Conservation (phyloP, 2,888 invertebrate species). For the Emmelina monodactyla region DNA sequence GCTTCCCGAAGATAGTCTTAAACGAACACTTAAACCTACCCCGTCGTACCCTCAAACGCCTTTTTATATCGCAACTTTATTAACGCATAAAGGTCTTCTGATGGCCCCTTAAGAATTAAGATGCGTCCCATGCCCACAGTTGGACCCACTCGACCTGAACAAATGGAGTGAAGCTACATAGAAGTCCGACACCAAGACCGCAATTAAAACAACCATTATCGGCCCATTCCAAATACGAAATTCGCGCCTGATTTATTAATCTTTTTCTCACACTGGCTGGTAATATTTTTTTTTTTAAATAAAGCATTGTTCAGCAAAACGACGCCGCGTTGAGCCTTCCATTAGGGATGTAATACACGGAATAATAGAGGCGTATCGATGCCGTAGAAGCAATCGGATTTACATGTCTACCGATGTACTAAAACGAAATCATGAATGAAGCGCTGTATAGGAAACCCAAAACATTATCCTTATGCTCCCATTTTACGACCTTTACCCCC, state of each 20-base stretch:
- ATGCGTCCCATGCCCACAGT: constrained; percentile 51
- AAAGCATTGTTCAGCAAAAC: too few species aligned
- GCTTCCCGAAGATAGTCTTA: constrained; percentile 59
- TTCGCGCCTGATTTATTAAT: background rate
- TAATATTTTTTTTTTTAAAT: too few species aligned
- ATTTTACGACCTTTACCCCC: constrained; percentile 67
- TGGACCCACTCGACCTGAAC: constrained; percentile 49
- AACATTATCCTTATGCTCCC: constrained; percentile 67
- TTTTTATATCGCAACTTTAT: constrained; percentile 67
- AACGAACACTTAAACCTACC: constrained; percentile 63
- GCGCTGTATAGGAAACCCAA: constrained; percentile 63
- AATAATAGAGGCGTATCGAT: constrained; percentile 48
- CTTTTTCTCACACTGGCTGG: too few species aligned
- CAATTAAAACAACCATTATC: constrained; percentile 51
- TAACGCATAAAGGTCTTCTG: constrained; percentile 65
- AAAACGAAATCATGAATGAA: constrained; percentile 67
- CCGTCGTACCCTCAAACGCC: constrained; percentile 62
- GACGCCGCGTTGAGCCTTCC: constrained; percentile 31
- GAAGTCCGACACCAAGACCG: constrained; percentile 34
- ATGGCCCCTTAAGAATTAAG: constrained; percentile 66
- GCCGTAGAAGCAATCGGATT: constrained; percentile 58
- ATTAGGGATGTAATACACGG: constrained; percentile 53
- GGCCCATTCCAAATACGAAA: constrained; percentile 18
- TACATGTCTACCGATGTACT: constrained; percentile 62
- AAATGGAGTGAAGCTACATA: constrained; percentile 55